Evolutionary conservation across 2,888 invertebrate genomes (phyloP), one percentile per base, ranked within the genome.

Genomic region (Oxytorus armatus): DNA sequence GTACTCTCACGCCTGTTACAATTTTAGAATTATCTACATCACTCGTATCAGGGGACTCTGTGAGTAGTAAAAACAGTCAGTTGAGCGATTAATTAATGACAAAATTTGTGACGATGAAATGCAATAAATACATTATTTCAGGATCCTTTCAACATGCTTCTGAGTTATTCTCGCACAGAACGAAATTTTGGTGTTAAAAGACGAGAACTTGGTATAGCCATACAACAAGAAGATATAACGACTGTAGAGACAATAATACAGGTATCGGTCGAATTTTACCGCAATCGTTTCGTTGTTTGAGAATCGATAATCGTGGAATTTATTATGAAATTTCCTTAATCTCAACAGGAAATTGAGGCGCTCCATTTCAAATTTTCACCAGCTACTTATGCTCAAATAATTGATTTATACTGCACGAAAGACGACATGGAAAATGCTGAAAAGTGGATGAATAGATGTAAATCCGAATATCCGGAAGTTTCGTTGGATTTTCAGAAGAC

Each of bases 351-450:
- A 53, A 88, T 97, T 25, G 94, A 95, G 85, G 84, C 90, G 0
- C 92, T 93, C 0, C 93, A 94, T 16, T 96, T 95, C 87, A 93
- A 93, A 23, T 92, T 95, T 10, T 93, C 94, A 0, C 84, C 92
- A 0, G 93, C 95, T 0, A 91, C 94, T 14, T 93, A 94, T 74
- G 95, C 95, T 0, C 94, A 95, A 85, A 86, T 97, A 0, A 93
- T 95, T 75, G 96, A 96, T 84, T 92, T 95, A 39, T 96, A 95
- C 83, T 93, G 94, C 10, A 92, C 92, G 16, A 92, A 93, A 78
- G 93, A 94, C 70, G 93, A 95, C 65, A 86, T 96, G 11, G 94
- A 95, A 0, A 94, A 94, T 82, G 96, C 96, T 0, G 87, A 94
- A 47, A 91, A 94, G 55, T 93, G 93, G 70, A 93, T 93, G 57